Conservation (phyloP, 1,140 invertebrate genomes). For the Laupala kohalensis region DNA sequence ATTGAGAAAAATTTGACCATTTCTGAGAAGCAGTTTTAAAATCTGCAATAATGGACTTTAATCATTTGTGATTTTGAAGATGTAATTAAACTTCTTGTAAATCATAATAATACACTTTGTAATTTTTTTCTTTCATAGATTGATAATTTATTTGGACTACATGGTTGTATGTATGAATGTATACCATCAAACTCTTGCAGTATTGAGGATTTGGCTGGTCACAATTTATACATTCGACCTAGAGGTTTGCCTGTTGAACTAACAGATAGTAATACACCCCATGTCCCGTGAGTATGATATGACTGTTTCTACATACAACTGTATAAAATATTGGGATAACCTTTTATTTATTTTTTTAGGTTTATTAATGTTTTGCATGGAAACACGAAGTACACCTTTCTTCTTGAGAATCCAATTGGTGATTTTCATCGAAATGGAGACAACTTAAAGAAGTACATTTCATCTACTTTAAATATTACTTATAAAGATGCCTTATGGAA, state of each 20-base stretch:
- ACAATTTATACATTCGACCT: background rate
- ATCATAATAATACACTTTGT: no score
- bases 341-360: background rate
- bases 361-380: background rate
- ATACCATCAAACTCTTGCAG: background rate
- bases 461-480: background rate
- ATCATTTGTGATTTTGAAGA: no score
- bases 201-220: background rate
- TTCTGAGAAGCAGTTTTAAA: no score
- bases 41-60: no score
- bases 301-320: background rate
- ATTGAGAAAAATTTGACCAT: no score
- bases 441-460: background rate
- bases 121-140: background rate
- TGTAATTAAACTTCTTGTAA: no score
- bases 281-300: background rate
- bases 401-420: background rate
- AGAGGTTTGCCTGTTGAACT: no score
- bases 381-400: background rate
- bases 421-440: background rate
- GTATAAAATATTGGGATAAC: background rate
- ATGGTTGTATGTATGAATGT: background rate
- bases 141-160: background rate
- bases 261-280: no score
- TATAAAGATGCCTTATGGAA: background rate